A percentile compares a stretch with the other conserved stretches of the same genome.
Conservation (phyloP, 1,140 invertebrate genomes). For the Venturia canescens region DNA sequence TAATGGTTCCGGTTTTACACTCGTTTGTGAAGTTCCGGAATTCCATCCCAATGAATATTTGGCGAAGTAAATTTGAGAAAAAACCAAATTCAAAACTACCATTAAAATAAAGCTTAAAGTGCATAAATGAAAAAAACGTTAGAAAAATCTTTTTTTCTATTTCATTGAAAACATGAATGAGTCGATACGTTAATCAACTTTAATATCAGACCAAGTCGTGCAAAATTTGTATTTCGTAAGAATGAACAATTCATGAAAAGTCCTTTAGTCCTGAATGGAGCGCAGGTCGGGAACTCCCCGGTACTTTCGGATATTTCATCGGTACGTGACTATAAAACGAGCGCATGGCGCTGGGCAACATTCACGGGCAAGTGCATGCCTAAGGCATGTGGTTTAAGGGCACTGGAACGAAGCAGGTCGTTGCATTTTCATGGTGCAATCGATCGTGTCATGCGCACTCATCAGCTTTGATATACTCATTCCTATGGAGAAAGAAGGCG, state of each 20-base stretch:
- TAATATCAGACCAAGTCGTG: neutral
- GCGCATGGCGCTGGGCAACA: slow-evolving; percentile 43
- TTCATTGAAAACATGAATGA: neutral
- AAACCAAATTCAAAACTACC: too few relatives aligned
- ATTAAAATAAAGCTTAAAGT: too few relatives aligned
- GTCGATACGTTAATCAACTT: neutral
- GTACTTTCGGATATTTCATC: slow-evolving; percentile 54
- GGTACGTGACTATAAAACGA: slow-evolving; percentile 53
- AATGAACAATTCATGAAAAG: neutral
- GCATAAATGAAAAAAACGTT: too few relatives aligned
- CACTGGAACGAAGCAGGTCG: slow-evolving; percentile 46
- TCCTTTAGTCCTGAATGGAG: neutral
- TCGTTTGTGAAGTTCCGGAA: too few relatives aligned
- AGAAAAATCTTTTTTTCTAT: neutral
- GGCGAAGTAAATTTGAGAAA: too few relatives aligned
- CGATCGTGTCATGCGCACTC: slow-evolving; percentile 51
- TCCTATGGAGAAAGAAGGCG: too few relatives aligned
- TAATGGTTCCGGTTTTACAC: too few relatives aligned
- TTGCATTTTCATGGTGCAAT: slow-evolving; percentile 51
- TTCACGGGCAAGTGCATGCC: slow-evolving; percentile 48
- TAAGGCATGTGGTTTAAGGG: slow-evolving; percentile 45
- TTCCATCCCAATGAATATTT: too few relatives aligned
- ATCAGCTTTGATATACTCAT: neutral
- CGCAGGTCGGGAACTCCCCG: neutral
- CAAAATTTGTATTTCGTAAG: neutral